A percentile compares a stretch with the other conserved stretches of the same genome.
These are phyloP conservation scores for Ochotona princeps DNA, from an alignment of 2,113 vertebrate species.

Conservation along the genomic window DNA sequence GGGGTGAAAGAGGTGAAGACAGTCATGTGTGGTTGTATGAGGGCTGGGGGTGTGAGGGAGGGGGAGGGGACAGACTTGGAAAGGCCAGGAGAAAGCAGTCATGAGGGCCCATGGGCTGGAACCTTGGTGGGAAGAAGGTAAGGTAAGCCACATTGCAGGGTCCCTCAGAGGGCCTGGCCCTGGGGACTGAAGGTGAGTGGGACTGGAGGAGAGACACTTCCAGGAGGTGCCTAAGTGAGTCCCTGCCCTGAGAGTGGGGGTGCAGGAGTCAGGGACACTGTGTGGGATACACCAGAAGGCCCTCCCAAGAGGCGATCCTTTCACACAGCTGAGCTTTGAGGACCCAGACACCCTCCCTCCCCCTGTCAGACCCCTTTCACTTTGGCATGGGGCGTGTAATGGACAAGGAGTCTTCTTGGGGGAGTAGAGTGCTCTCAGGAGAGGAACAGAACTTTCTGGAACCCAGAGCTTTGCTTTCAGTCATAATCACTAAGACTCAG, in stretches of 20 bases:
- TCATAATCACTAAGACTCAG: not conserved
- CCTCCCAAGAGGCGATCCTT: not conserved
- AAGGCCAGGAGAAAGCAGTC: not conserved
- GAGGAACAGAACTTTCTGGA: not conserved
- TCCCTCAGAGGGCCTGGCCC: not conserved
- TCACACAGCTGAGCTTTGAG: not conserved
- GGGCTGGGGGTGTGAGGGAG: not conserved
- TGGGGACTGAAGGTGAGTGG: not conserved
- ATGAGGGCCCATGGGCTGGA: fast-evolving
- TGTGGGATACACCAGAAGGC: not conserved
- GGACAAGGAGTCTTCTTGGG: not conserved
- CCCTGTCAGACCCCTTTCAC: not conserved
- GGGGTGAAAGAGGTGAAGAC: slow-evolving; percentile 1
- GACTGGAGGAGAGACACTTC: not conserved
- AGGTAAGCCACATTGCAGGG: not conserved
- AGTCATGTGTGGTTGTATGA: not conserved
- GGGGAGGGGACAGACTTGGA: not conserved
- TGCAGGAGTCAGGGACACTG: not conserved
- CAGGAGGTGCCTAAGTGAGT: not conserved
- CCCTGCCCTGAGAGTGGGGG: not conserved
- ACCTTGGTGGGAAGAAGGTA: not conserved
- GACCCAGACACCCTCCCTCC: not conserved
- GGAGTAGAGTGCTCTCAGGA: not conserved
- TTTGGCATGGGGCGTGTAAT: not conserved
- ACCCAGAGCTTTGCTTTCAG: not conserved